Evolutionary conservation across 2,888 invertebrate genomes (phyloP).

Genomic region (Chymomyza amoena): DNA sequence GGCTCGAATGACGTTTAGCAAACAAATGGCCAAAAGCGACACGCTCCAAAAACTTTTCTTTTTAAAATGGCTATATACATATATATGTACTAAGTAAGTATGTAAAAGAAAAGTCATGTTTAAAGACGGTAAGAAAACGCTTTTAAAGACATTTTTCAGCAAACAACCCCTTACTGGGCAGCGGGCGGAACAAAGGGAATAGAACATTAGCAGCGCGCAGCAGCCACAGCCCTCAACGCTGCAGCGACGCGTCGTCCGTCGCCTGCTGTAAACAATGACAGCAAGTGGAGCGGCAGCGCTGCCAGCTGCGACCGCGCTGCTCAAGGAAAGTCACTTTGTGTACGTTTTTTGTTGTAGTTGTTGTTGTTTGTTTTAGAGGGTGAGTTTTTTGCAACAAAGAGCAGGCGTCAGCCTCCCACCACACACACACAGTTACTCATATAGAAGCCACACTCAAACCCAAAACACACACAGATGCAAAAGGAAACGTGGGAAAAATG

Average conservation of each 20-base stretch:
- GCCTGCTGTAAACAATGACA: slow-evolving; percentile 8
- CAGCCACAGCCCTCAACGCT: slow-evolving; percentile 27
- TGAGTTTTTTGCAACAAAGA: slow-evolving; percentile 22
- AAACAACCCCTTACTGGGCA: not conserved
- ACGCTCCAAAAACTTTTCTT: slow-evolving; percentile 28
- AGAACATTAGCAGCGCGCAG: slow-evolving; percentile 26
- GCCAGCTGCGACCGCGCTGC: slow-evolving; percentile 4
- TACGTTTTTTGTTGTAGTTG: slow-evolving; percentile 20
- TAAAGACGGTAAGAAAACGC: not conserved
- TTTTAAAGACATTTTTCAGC: not conserved
- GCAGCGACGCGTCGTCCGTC: slow-evolving; percentile 6
- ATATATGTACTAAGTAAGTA: not conserved
- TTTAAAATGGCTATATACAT: slow-evolving; percentile 20
- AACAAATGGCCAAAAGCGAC: not conserved
- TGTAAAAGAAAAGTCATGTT: not conserved
- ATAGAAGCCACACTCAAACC: slow-evolving; percentile 3
- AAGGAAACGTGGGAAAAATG: slow-evolving; percentile 52
- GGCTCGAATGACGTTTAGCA: not conserved
- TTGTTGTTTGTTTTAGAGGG: slow-evolving; percentile 17
- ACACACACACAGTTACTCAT: not conserved
- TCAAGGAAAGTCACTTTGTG: slow-evolving; percentile 41
- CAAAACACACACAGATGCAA: slow-evolving; percentile 1
- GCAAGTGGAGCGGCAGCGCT: slow-evolving; percentile 14
- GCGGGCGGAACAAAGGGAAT: slow-evolving; percentile 11
- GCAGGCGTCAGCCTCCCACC: slow-evolving; percentile 8